Evolutionary conservation across 2,113 vertebrate genomes (phyloP).

Genomic region (Rhabdornis inornatus): DNA sequence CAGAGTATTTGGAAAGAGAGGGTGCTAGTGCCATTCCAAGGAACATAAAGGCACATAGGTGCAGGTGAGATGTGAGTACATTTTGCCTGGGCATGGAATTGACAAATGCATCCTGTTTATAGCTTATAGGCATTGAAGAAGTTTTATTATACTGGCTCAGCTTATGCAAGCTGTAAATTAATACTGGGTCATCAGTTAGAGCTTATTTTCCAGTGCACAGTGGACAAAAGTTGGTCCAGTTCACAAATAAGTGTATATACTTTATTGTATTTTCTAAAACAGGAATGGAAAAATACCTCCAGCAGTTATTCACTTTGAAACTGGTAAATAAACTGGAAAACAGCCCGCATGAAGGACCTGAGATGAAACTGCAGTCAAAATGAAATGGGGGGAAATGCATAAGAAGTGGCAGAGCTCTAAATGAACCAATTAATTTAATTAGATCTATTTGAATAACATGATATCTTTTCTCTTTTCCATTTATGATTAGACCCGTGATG

Average conservation of each 20-base stretch:
- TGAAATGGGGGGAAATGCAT: not conserved
- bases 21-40: not conserved
- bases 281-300: not conserved
- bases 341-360: not conserved
- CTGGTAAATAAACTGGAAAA: not conserved
- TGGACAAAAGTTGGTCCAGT: not conserved
- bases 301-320: not conserved
- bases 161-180: not conserved
- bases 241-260: not conserved
- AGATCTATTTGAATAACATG: not conserved
- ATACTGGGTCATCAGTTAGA: not conserved
- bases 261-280: not conserved
- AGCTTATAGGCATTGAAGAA: not conserved
- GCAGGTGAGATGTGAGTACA: not conserved
- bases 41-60: not conserved
- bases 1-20: not conserved
- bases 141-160: not conserved
- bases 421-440: slow-evolving; percentile 1
- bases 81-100: not conserved
- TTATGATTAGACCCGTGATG: not conserved
- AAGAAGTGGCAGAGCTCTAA: not conserved
- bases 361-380: not conserved
- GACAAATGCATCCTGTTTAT: not conserved
- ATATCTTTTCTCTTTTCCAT: not conserved
- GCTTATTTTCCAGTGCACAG: not conserved